These are phyloP conservation scores for Phocoena sinus DNA, from an alignment of 2,113 vertebrate species.

Conservation along the genomic window DNA sequence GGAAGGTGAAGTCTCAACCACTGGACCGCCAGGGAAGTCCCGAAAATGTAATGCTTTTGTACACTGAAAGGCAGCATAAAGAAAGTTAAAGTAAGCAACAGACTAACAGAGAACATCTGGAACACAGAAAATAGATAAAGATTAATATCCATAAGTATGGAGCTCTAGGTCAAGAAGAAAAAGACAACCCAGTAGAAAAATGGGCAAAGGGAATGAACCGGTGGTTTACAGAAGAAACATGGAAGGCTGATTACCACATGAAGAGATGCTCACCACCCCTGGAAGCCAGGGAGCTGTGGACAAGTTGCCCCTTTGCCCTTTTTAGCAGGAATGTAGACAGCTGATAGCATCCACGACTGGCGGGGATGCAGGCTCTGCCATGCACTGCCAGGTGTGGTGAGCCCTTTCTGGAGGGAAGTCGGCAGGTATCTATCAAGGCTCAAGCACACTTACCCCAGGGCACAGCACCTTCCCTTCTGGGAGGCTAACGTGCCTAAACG, in stretches of 20 bases:
- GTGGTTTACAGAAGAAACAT: not conserved
- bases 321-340: not conserved
- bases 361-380: not conserved
- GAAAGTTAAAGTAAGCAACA: not conserved
- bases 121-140: not conserved
- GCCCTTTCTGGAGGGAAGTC: not conserved
- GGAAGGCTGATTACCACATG: not conserved
- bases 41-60: not conserved
- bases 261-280: not conserved
- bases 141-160: not conserved
- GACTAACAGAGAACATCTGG: not conserved
- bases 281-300: not conserved
- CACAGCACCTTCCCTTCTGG: not conserved
- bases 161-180: not conserved
- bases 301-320: not conserved
- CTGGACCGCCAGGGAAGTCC: too few species aligned
- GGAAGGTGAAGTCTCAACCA: too few species aligned
- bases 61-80: not conserved
- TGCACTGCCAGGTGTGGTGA: not conserved
- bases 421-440: not conserved
- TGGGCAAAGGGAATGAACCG: not conserved
- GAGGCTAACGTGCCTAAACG: not conserved
- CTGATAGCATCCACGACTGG: not conserved
- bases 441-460: not conserved
- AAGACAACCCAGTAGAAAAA: not conserved